These are phyloP conservation scores for Ursus arctos DNA, from an alignment of 2,113 vertebrate genomes.

Conservation along the genomic window DNA sequence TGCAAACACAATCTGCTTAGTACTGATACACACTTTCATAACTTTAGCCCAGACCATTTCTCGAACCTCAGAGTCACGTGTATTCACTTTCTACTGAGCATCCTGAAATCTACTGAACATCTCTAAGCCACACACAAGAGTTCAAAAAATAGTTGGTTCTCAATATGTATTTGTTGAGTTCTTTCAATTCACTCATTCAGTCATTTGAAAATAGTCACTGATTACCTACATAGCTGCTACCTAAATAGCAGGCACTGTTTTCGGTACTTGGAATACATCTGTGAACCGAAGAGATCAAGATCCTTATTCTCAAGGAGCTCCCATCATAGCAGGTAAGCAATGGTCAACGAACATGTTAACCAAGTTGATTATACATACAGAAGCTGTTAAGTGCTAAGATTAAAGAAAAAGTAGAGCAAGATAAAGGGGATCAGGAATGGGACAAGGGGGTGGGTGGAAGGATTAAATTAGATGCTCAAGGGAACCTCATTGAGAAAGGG, in stretches of 20 bases:
- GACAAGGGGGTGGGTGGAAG: neutral
- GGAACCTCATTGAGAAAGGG: neutral
- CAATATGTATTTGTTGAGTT: neutral
- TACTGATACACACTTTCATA: neutral
- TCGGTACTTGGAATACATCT: neutral
- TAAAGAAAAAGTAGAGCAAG: neutral
- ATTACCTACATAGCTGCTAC: neutral
- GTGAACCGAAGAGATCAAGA: neutral
- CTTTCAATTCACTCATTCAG: neutral
- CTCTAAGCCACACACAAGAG: neutral
- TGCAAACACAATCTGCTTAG: neutral
- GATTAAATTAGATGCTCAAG: neutral
- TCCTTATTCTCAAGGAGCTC: neutral
- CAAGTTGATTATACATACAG: neutral
- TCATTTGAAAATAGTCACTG: neutral
- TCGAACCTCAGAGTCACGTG: neutral
- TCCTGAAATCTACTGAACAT: neutral
- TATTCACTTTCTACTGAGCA: neutral
- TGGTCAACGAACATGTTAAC: neutral
- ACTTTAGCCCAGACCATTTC: neutral
- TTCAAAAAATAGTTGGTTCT: neutral
- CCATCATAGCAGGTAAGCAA: neutral
- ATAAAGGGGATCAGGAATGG: neutral
- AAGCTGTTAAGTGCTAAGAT: neutral
- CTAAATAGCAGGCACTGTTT: neutral